Conservation (phyloP, 2,113 vertebrate genomes). For the Solenodon paradoxus region DNA sequence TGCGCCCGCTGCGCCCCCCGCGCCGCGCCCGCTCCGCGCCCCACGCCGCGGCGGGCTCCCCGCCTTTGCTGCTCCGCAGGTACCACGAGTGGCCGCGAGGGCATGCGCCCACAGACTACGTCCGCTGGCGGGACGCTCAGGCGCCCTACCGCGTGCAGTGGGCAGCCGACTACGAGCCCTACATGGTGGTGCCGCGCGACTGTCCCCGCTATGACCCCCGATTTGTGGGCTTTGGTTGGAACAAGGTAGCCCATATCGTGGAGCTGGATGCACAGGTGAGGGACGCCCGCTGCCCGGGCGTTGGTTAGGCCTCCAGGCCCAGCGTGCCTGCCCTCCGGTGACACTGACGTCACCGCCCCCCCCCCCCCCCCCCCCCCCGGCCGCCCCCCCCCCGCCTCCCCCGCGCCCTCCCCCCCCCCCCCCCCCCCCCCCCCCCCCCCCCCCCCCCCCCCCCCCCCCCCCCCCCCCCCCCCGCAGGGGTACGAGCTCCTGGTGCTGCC, state of each 20-base stretch:
- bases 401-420: not conserved
- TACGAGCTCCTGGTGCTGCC: slow-evolving; percentile 94
- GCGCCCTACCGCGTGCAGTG: slow-evolving; percentile 92
- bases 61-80: slow-evolving; percentile 72
- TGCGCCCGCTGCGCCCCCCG: accelerated
- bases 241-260: slow-evolving; percentile 96
- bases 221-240: slow-evolving; percentile 98
- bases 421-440: not conserved
- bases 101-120: slow-evolving; percentile 93
- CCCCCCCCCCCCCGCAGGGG: slow-evolving; percentile 82
- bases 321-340: too few relatives aligned
- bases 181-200: slow-evolving; percentile 93
- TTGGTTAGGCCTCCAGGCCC: not conserved
- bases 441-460: accelerated
- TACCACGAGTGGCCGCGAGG: slow-evolving; percentile 96
- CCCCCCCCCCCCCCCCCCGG: not conserved
- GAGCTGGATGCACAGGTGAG: slow-evolving; percentile 96
- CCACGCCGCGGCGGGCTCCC: not conserved
- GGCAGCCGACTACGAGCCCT: slow-evolving; percentile 95
- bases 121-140: slow-evolving; percentile 94
- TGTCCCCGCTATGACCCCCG: slow-evolving; percentile 95
- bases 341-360: too few relatives aligned
- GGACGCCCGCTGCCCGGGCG: accelerated
- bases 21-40: accelerated
- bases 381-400: accelerated